phyloP scores from a whole-genome alignment of 2,113 vertebrate genomes.

The Bagarius yarrelli region DNA sequence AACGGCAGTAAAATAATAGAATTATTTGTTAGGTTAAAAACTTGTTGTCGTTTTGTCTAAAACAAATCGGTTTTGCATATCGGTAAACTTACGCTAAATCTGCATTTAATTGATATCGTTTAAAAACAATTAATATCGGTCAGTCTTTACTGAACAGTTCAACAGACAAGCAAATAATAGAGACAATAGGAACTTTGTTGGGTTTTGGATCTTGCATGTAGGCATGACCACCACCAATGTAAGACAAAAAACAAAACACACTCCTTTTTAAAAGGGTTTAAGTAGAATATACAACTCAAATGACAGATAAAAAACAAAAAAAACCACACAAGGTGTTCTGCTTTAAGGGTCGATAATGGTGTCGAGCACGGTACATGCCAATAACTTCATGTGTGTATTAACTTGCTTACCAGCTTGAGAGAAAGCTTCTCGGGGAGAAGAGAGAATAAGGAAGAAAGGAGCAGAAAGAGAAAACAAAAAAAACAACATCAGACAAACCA shows the following conservation, averaged over 20 bases:
- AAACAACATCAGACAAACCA: conserved; percentile 68
- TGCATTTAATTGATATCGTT: too few species aligned
- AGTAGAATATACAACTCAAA: too few species aligned
- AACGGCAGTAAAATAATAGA: too few species aligned
- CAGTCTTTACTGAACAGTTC: conserved; percentile 22
- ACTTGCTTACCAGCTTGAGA: conserved; percentile 99
- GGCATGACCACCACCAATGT: conserved; percentile 56
- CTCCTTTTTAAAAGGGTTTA: too few species aligned
- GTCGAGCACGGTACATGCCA: conserved; percentile 75
- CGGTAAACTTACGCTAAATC: too few species aligned
- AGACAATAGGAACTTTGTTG: conserved; percentile 39
- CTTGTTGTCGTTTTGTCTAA: too few species aligned
- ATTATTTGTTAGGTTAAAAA: too few species aligned
- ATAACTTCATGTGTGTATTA: conserved; percentile 60
- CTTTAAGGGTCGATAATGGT: conserved; percentile 62
- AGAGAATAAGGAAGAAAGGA: conserved; percentile 56
- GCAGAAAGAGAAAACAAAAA: conserved; percentile 62
- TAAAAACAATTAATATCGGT: too few species aligned
- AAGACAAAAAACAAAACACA: conserved; percentile 36
- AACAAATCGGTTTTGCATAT: too few species aligned
- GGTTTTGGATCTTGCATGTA: conserved; percentile 79
- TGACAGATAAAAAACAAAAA: conserved; percentile 40
- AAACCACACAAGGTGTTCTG: conserved; percentile 50
- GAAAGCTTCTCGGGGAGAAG: conserved; percentile 90
- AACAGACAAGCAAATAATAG: conserved; percentile 54